Conservation (phyloP, 1,140 invertebrate species). For the Eriocheir sinensis region DNA sequence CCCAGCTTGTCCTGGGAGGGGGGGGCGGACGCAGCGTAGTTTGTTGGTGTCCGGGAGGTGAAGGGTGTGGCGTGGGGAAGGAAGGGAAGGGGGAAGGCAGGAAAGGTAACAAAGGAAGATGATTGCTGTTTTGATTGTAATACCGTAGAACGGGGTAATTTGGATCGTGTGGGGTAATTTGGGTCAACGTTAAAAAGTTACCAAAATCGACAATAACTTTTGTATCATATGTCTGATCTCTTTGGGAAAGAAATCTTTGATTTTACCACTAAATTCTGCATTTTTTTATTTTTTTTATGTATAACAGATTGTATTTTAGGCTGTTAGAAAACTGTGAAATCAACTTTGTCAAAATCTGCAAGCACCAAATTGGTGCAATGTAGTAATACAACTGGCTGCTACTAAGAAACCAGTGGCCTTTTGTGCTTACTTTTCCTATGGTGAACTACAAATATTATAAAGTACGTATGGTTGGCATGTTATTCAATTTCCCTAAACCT, state of each 20-base stretch:
- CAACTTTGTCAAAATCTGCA: background rate
- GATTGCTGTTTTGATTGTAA: too few relatives aligned
- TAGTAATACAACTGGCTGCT: background rate
- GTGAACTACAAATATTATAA: slow-evolving; percentile 17
- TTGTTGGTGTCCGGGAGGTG: too few relatives aligned
- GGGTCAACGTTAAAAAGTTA: background rate
- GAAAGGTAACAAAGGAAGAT: too few relatives aligned
- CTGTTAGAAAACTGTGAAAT: background rate
- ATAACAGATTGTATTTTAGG: background rate
- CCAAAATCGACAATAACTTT: background rate
- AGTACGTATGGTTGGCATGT: background rate
- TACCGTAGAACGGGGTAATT: too few relatives aligned
- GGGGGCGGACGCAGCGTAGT: too few relatives aligned
- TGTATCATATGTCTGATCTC: too few relatives aligned
- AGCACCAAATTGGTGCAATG: background rate
- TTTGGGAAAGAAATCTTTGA: background rate
- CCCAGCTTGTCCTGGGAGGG: background rate
- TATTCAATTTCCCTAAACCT: background rate
- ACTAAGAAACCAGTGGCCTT: background rate
- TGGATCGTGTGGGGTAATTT: too few relatives aligned
- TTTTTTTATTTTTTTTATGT: too few relatives aligned
- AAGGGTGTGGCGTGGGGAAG: background rate
- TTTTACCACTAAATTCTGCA: slow-evolving; percentile 13
- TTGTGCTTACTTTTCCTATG: background rate
- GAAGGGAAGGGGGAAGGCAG: too few relatives aligned